Evolutionary conservation across 2,888 invertebrate genomes (phyloP), one percentile per base, ranked within the genome.

Genomic region (Eledona agricola): DNA sequence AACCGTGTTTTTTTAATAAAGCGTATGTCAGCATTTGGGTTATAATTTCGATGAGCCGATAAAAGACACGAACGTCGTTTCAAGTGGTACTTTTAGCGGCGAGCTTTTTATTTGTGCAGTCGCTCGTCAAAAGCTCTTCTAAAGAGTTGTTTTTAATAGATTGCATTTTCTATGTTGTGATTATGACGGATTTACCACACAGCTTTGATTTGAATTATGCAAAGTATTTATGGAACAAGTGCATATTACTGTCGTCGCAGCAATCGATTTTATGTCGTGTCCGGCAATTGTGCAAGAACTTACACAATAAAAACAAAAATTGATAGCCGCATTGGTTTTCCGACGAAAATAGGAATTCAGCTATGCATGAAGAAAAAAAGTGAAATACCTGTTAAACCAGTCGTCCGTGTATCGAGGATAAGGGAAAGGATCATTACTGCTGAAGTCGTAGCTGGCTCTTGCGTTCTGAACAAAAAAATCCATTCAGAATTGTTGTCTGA

Each of bases 381-480:
- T 19, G n/a, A 4, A 19, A 5, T 79, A 96, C 93, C 97, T 98
- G 83, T 99, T 99, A 78, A 99, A 99, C 99, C 99, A 99, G 75
- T 99, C 98, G 72, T 99, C 99, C 0, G 99, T 99, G 77, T 97
- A 99, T 63, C 99, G 83, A 1, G 99, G 99, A 78, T 97, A 99
- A 0, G 99, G 98, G 76, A 86, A 99, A 1, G 96, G 96, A 75
- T 99, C 99, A 76, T 99, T 98, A 76, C 97, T 97, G 79, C 97
- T 98, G 79, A 99, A 99, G 78, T 99, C 99, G 75, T 96, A 99
- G 66, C 97, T 98, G 6, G 98, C 98, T 77, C 91, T 89, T 2
- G 97, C 94, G 73, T 99, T 97, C 97, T 98, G 81, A 16, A 82
- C 78, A 12, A n/a, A 5, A 42, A 19, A 15, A 16, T 5, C n/a